Percentiles rank a stretch among this genome's conserved stretches.
These are phyloP conservation scores for Ctenopoma kingsleyae DNA, from an alignment of 2,797 vertebrate genomes.

Conservation along the genomic window DNA sequence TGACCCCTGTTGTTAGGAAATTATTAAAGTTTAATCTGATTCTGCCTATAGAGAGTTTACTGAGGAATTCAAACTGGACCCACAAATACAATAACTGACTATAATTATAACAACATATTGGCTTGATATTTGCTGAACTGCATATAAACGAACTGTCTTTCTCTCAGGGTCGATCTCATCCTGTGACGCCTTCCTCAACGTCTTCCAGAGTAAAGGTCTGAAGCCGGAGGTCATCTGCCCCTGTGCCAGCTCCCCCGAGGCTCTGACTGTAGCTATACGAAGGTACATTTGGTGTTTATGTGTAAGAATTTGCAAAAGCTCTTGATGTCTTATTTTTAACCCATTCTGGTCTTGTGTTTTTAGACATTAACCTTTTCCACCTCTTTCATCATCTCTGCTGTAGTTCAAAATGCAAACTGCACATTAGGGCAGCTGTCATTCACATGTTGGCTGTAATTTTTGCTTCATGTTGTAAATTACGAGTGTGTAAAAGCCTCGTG, in stretches of 20 bases:
- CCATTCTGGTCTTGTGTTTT: constrained; percentile 23
- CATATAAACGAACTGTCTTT: neutral
- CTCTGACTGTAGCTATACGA: constrained; percentile 94
- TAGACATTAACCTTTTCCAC: constrained; percentile 13
- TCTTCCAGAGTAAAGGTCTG: constrained; percentile 98
- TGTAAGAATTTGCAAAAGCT: no score
- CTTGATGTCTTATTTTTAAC: constrained; percentile 5
- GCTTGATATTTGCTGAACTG: neutral
- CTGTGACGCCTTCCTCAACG: constrained; percentile 97
- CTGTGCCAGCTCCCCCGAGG: constrained; percentile 86
- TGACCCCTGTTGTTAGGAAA: no score
- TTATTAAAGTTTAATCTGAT: no score
- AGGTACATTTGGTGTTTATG: constrained; percentile 78
- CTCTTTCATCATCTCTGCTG: constrained; percentile 44
- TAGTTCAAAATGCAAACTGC: constrained; percentile 8
- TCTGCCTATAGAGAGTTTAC: no score
- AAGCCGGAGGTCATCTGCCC: constrained; percentile 91
- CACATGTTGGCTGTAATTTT: neutral
- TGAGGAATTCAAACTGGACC: no score
- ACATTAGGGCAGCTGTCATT: constrained; percentile 13
- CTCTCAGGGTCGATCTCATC: constrained; percentile 95
- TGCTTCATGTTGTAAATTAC: constrained; percentile 29
- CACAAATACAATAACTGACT: no score
- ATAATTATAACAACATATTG: no score
- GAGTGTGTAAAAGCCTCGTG: constrained; percentile 7